These are phyloP conservation scores for Aricia artaxerxes DNA, from an alignment of 2,888 invertebrate genomes.

Conservation along the genomic window DNA sequence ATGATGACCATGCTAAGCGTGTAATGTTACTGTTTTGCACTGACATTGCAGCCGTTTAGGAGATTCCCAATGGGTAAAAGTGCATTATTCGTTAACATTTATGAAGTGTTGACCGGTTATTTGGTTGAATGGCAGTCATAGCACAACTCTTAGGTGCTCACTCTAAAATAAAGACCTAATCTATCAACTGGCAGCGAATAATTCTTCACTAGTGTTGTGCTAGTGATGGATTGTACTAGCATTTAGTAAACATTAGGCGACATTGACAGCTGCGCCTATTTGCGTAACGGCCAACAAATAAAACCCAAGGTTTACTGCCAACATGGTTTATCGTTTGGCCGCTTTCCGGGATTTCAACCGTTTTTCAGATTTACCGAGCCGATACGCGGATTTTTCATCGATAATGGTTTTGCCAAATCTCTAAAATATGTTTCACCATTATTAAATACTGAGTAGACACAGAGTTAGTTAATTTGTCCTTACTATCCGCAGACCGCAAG, in stretches of 20 bases:
- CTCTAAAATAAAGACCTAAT: background rate
- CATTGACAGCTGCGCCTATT: constrained; percentile 29
- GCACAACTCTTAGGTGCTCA: background rate
- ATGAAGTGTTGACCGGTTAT: too few species aligned
- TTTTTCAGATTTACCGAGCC: constrained; percentile 23
- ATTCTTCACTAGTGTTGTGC: background rate
- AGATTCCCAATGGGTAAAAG: too few species aligned
- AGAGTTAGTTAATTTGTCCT: too few species aligned
- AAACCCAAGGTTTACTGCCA: constrained; percentile 28
- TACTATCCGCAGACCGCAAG: too few species aligned
- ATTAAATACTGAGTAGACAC: background rate
- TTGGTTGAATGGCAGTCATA: too few species aligned
- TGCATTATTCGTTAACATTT: too few species aligned
- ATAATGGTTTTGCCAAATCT: constrained; percentile 9
- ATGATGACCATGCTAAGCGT: too few species aligned
- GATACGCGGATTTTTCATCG: constrained; percentile 21
- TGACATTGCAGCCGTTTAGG: too few species aligned
- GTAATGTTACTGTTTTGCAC: too few species aligned
- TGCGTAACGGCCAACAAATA: constrained; percentile 28
- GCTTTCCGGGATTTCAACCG: constrained; percentile 19
- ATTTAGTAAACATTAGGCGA: constrained; percentile 26
- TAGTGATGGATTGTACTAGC: background rate
- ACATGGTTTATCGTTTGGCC: constrained; percentile 28
- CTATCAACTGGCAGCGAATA: background rate
- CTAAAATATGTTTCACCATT: background rate